Conservation (phyloP, 2,888 invertebrate species). For the Lycocerus yunnanus region DNA sequence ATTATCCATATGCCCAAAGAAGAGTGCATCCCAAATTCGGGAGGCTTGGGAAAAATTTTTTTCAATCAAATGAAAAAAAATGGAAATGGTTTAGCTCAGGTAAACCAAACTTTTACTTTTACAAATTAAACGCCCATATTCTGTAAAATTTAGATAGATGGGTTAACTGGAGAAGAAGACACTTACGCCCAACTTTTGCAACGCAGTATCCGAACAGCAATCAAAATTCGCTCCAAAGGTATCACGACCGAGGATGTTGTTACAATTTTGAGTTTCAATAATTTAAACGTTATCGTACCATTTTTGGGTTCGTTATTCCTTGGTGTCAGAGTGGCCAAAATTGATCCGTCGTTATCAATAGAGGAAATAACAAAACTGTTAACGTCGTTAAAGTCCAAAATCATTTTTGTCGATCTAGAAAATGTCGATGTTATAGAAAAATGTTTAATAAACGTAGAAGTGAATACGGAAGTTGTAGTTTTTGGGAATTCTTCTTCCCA, state of each 20-base stretch:
- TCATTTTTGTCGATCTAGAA: constrained; percentile 39
- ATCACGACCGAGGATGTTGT: constrained; percentile 56
- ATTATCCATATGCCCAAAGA: constrained; percentile 32
- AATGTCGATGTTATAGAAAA: constrained; percentile 31
- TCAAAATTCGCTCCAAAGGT: constrained; percentile 42
- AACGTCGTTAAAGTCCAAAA: constrained; percentile 37
- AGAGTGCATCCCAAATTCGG: constrained; percentile 37
- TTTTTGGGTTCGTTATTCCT: constrained; percentile 57
- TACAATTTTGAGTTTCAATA: constrained; percentile 56
- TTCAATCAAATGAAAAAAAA: constrained; percentile 42
- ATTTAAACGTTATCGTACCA: constrained; percentile 55
- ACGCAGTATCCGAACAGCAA: constrained; percentile 11
- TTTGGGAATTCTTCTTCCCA: constrained; percentile 40
- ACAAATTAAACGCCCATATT: too few relatives aligned
- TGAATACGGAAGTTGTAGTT: constrained; percentile 42
- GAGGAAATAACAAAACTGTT: constrained; percentile 38
- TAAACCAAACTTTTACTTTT: constrained; percentile 30
- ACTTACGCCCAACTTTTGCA: constrained; percentile 47
- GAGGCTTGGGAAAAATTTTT: constrained; percentile 43
- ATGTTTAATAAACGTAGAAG: constrained; percentile 32
- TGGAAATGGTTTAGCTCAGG: constrained; percentile 44
- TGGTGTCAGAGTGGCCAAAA: constrained; percentile 47
- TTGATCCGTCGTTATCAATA: constrained; percentile 41
- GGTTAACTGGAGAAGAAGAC: constrained; percentile 39
- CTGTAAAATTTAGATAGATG: constrained; percentile 21